Base-by-base conservation (phyloP, 2,888 invertebrate species). In the Octodonta nipae region DNA sequence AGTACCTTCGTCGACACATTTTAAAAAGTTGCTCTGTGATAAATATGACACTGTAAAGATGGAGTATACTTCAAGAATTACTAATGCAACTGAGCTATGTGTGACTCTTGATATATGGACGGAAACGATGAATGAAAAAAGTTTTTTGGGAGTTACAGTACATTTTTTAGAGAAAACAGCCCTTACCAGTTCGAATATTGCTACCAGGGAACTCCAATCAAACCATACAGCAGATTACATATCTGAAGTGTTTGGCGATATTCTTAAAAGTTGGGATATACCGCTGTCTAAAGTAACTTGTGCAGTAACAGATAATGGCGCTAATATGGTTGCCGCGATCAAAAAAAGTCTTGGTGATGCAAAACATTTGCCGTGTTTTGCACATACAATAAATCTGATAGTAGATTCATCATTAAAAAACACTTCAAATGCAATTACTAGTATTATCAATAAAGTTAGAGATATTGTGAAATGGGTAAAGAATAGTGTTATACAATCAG, bases 401-500 rank as follows among this genome's bases (percentile, higher is more conserved):
- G 20, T 20, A 20, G 6, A 20, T 20, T 20, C 20, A 6, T 20
- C 20, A 20, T 20, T 20, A 20, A 20, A n/a, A 6, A 20, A 20
- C n/a, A 20, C 20, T 20, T 20, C 20, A n/a, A 7, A 6, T 20
- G n/a, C 20, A 20, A n/a, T 20, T 20, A n/a, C 20, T 20, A n/a
- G n/a, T 20, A n/a, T 20, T 20, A 20, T 20, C 6, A 20, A 20
- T 7, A 20, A 20, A 20, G 30, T 30, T 8, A 30, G 20, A 30
- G 30, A 30, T 22, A 30, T 30, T 12, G 30, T 30, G 7, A 30
- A 30, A 22, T 30, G 30, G 30, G 13, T 30, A 5, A 17, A 22
- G 20, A 30, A 30, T 8, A 30, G 30, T 30, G 30, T 30, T 4
- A 30, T 20, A 17, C 16, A 30, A 17, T 30, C 22, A 30, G 30